These are phyloP conservation scores for Vireo altiloquus DNA, from an alignment of 2,113 vertebrate species.

Conservation along the genomic window DNA sequence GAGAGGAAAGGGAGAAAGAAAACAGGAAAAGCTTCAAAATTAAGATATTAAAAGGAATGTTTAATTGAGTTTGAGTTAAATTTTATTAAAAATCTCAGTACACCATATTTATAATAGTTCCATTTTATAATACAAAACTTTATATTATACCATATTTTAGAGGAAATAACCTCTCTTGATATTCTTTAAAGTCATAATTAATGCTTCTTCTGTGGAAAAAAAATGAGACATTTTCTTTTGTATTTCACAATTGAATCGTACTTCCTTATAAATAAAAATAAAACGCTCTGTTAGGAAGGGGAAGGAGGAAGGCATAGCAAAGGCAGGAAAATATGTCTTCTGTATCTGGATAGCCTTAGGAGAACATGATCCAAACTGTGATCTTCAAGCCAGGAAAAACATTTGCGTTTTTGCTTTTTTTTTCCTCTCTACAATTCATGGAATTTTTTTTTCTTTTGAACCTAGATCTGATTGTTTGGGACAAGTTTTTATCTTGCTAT, in stretches of 20 bases:
- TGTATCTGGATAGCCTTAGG: not conserved
- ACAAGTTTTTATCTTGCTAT: not conserved
- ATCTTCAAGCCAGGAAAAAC: constrained; percentile 2
- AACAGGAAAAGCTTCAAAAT: not conserved
- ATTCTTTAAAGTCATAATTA: not conserved
- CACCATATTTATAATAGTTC: not conserved
- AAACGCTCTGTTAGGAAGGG: not conserved
- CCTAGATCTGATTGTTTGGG: not conserved
- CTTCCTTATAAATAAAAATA: constrained; percentile 4
- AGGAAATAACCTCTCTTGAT: not conserved
- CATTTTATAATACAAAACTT: not conserved
- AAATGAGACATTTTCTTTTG: not conserved
- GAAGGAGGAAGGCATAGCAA: not conserved
- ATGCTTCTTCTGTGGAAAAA: not conserved
- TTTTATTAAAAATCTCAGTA: not conserved
- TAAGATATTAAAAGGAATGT: not conserved
- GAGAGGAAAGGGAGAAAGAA: not conserved
- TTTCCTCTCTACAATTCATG: not conserved
- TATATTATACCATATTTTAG: not conserved
- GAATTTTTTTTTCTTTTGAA: not conserved
- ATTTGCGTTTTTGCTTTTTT: not conserved
- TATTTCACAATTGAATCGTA: not conserved
- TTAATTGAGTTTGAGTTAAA: not conserved
- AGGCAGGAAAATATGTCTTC: not conserved
- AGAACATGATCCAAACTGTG: not conserved